Percentiles rank a stretch among this genome's conserved stretches.
These are phyloP conservation scores for Crepidodera aurea DNA, from an alignment of 2,888 invertebrate genomes.

Conservation along the genomic window DNA sequence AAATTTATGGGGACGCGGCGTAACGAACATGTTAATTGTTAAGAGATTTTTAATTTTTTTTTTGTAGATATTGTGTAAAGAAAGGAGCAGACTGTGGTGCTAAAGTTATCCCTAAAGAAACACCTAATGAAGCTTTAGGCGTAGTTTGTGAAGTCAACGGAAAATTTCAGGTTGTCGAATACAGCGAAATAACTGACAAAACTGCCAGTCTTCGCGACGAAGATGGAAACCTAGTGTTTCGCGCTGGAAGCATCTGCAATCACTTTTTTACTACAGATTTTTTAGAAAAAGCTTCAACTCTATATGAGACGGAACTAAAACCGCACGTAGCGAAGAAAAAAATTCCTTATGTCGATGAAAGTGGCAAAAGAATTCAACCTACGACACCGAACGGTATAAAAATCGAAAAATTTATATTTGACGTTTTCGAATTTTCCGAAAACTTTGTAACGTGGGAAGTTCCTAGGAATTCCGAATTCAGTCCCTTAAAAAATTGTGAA, in stretches of 20 bases:
- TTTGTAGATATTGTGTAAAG: constrained; percentile 75
- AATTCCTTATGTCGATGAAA: constrained; percentile 82
- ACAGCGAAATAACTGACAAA: constrained; percentile 91
- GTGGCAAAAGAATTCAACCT: constrained; percentile 77
- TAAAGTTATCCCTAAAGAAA: constrained; percentile 93
- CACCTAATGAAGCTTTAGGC: constrained; percentile 93
- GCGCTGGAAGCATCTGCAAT: constrained; percentile 97
- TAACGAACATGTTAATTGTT: too few species aligned
- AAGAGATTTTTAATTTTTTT: too few species aligned
- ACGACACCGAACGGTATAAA: constrained; percentile 93
- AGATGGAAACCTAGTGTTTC: constrained; percentile 86
- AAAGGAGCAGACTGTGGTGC: constrained; percentile 94
- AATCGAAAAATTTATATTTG: constrained; percentile 99
- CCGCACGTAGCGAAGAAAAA: constrained; percentile 97
- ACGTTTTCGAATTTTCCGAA: constrained; percentile 92
- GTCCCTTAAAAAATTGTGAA: constrained; percentile 95
- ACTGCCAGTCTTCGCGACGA: constrained; percentile 82
- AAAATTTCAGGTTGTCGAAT: constrained; percentile 92
- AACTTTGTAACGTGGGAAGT: constrained; percentile 95
- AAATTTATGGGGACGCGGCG: too few species aligned
- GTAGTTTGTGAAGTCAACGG: constrained; percentile 94
- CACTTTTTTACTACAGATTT: constrained; percentile 94
- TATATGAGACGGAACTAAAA: constrained; percentile 78
- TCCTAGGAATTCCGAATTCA: constrained; percentile 90
- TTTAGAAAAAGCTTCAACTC: constrained; percentile 73